Evolutionary conservation across 1,140 invertebrate genomes (phyloP), one percentile per base, ranked within the genome.

Genomic region (Nephila pilipes): DNA sequence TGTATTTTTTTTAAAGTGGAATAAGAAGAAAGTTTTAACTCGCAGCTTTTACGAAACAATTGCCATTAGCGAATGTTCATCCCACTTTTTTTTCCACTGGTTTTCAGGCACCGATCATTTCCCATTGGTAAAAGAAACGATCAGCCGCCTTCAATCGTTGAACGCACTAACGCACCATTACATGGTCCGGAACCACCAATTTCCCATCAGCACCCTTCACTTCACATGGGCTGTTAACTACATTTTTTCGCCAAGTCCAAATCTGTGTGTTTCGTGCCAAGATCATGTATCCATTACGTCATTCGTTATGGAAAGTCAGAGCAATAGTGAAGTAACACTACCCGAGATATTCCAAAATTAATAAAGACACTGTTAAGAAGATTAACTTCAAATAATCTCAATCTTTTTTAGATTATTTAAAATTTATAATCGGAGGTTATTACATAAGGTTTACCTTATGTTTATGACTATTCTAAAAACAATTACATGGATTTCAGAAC

Each of bases 191-290:
- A 88, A 88, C 87, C 87, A 36, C 69, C 88, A 90, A 90, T 90
- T 90, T 90, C 75, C 75, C 88, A 90, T 90, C 88, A 90, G 63
- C 87, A 69, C 87, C 32, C 87, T 38, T 90, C 88, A 36, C 55
- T 90, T 90, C 54, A 25, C 75, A 90, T 80, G 88, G 88, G 69
- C 69, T 90, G 88, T 90, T 90, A 90, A 90, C 88, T 90, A 80
- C 69, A 79, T 90, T 90, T 90, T 90, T 90, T 88, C 25, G 32
- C 58, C 22, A 29, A 2, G 4, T 60, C 25, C 87, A 81, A 90
- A 90, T 90, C 88, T 57, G 54, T 60, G 65, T 79, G 54, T 90
- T 90, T 58, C 88, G 88, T 90, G 88, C 60, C 46, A 12, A 63
- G 87, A 14, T 55, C 65, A 75, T 38, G 63, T 88, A 75, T 88